Evolutionary conservation across 2,113 vertebrate genomes (phyloP), one percentile per base, ranked within the genome.

Genomic region (Ellobius talpinus): DNA sequence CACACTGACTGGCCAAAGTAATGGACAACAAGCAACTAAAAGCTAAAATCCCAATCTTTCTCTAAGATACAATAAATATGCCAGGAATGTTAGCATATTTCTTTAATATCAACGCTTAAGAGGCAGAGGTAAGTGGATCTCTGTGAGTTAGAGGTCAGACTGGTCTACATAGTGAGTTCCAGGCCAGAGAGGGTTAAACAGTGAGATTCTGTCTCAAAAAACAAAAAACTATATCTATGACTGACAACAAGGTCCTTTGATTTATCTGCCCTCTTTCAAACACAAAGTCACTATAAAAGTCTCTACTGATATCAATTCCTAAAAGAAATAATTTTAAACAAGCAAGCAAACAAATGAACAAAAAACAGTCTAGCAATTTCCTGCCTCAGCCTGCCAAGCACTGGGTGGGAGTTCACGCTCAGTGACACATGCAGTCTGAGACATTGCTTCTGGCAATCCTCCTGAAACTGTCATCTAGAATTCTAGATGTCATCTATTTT

Each of bases 21-120:
- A 74, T 7, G 33, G 8, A 88, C 5, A 90, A 63, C 50, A 68
- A 55, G 26, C 8, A 52, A 89, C 58, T 29, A 77, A 87, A 95
- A 89, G 66, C 82, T 72, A 93, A 87, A 76, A 29, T 45, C 45
- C 87, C 61, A 63, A n/a, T 85, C 42, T 73, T 96, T 72, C 58
- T 52, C 61, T 73, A 93, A 73, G 26, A 45, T 47, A 66, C 3
- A 82, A 36, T 39, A 63, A 86, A 89, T 72, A 68, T 63, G 42
- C 26, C 61, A 66, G 61, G 52, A 42, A 29, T 45, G 26, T 42
- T 65, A 14, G 81, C 24, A 42, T 26, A 65, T 3, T 63, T 61
- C 81, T 85, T 85, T 65, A 42, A 65, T 63, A 63, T 4, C 61
- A 42, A 39, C 8, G 9, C 39, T 19, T 66, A 29, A 19, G 84